Percentiles rank a stretch among this genome's conserved stretches.
phyloP scores from a whole-genome alignment of 1,140 invertebrate genomes.

The Temnothorax longispinosus region DNA sequence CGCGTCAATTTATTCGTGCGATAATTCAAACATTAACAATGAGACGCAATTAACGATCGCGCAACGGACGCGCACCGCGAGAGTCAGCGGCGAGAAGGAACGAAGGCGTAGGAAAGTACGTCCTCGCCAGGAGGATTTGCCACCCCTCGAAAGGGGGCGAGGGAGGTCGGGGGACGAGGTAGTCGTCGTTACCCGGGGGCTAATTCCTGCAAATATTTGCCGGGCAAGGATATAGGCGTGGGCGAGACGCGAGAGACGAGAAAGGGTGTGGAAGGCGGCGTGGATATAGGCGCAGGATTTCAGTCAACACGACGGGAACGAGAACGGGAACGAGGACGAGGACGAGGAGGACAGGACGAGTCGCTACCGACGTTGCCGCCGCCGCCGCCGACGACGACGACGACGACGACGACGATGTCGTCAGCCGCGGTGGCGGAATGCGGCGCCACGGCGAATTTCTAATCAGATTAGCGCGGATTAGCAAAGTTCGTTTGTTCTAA shows the following conservation, averaged over 20 bases:
- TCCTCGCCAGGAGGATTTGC: slow-evolving; percentile 34
- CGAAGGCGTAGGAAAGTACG: slow-evolving; percentile 35
- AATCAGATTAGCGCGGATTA: slow-evolving; percentile 86
- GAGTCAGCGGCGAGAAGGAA: slow-evolving; percentile 37
- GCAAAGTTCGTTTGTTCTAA: slow-evolving; percentile 86
- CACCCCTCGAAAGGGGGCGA: not conserved
- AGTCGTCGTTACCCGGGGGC: slow-evolving; percentile 72
- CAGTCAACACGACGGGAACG: slow-evolving; percentile 69
- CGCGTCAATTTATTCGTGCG: slow-evolving; percentile 20
- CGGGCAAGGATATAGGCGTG: slow-evolving; percentile 73
- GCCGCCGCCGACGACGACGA: slow-evolving; percentile 27
- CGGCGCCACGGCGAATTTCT: slow-evolving; percentile 84
- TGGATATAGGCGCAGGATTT: slow-evolving; percentile 74
- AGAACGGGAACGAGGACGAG: slow-evolving; percentile 54
- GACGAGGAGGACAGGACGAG: slow-evolving; percentile 48
- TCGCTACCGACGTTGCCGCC: slow-evolving; percentile 48
- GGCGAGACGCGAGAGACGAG: slow-evolving; percentile 60
- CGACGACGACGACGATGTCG: slow-evolving; percentile 52
- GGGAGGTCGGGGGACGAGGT: slow-evolving; percentile 1
- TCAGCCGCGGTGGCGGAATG: slow-evolving; percentile 69
- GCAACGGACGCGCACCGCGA: slow-evolving; percentile 33
- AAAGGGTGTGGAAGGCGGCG: slow-evolving; percentile 43
- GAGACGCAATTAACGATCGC: slow-evolving; percentile 51
- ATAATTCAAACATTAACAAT: slow-evolving; percentile 16
- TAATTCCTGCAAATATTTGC: slow-evolving; percentile 84